Evolutionary conservation across 1,140 invertebrate genomes (phyloP), one percentile per base, ranked within the genome.

Genomic region (Oryctes rhinoceros): DNA sequence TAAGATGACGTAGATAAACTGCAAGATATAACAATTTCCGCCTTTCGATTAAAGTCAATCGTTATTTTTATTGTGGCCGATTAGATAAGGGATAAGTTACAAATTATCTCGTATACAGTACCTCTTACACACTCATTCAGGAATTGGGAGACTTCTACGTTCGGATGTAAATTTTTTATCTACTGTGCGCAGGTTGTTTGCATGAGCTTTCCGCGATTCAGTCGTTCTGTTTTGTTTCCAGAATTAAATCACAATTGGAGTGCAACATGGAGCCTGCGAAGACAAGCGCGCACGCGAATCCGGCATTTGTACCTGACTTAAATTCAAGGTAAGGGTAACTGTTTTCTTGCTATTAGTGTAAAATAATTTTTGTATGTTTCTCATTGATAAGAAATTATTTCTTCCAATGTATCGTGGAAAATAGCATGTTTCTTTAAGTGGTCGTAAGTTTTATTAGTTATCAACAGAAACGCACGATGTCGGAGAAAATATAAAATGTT

Each of bases 301-400:
- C 65, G 24, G 65, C 65, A 71, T 71, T 71, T 24, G 65, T 71
- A 71, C 65, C 65, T 13, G 65, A 71, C 7, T 37, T 71, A 71
- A 71, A 71, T 71, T 71, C 65, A 71, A 71, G 65, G 65, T 71
- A 71, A 35, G 65, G 24, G 24, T 30, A 30, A 30, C 0, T 1
- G 37, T 6, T 44, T 62, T 62, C 53, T 62, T 62, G 53, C 13
- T 11, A 20, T 62, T n/a, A 62, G 13, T 15, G 20, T 62, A 44
- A 44, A 44, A 44, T 44, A 44, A 44, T 7, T 44, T 44, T 44
- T 44, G 39, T 44, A 44, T 44, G 5, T 44, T 44, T 44, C 39
- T 7, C 5, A 7, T 44, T 44, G 9, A 44, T 0, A 0, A 44
- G 3, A 30, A 30, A 30, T 30, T 30, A 30, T 30, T 30, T 30